A percentile compares a stretch with the other conserved stretches of the same genome.
Evolutionary conservation across 2,888 invertebrate species (phyloP).

Genomic region (Agrotis clavis): DNA sequence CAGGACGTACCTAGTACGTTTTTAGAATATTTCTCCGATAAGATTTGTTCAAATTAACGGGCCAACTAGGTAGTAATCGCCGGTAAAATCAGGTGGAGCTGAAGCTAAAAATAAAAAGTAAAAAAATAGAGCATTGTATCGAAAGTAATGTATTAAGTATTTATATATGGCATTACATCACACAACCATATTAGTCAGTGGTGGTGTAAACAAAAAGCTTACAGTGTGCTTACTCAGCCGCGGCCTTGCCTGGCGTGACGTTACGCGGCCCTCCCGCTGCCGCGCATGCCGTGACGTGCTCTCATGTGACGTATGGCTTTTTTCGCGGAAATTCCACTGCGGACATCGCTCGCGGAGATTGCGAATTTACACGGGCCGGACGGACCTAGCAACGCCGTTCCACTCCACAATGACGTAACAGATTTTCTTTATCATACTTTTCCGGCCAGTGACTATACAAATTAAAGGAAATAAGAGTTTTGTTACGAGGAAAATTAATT

Average conservation of each 20-base stretch:
- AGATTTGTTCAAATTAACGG: slow-evolving; percentile 32
- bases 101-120: background rate
- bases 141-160: slow-evolving; percentile 32
- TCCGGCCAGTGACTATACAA: background rate
- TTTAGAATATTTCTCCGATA: slow-evolving; percentile 48
- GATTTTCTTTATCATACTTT: slow-evolving; percentile 10
- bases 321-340: slow-evolving; percentile 89
- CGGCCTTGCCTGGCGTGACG: slow-evolving; percentile 85
- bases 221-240: slow-evolving; percentile 72
- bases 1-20: slow-evolving; percentile 37
- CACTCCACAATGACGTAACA: slow-evolving; percentile 15
- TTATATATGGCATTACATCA: slow-evolving; percentile 60
- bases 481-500: slow-evolving; percentile 13
- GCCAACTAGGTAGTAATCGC: background rate
- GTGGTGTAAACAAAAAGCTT: slow-evolving; percentile 74
- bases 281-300: slow-evolving; percentile 71
- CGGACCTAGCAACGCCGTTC: slow-evolving; percentile 52
- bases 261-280: slow-evolving; percentile 74
- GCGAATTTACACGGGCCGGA: slow-evolving; percentile 56
- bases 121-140: slow-evolving; percentile 33
- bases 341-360: slow-evolving; percentile 79
- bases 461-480: slow-evolving; percentile 19
- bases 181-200: slow-evolving; percentile 71
- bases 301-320: slow-evolving; percentile 83
- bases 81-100: background rate